phyloP scores from a whole-genome alignment of 1,140 invertebrate species.

The Artemia franciscana region DNA sequence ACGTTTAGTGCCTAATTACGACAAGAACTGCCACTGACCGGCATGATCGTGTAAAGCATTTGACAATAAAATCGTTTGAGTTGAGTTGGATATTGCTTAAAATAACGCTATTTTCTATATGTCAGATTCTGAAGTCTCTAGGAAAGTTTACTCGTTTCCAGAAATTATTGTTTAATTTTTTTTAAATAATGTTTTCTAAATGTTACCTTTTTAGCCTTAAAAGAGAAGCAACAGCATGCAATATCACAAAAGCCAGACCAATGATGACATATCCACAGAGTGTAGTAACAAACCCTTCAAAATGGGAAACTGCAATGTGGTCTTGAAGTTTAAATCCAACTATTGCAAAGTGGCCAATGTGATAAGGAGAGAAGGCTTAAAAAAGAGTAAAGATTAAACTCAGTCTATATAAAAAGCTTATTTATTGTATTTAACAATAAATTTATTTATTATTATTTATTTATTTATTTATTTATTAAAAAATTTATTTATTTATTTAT shows the following conservation, averaged over 20 bases:
- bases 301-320: conserved; percentile 49
- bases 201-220: conserved; percentile 46
- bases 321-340: conserved; percentile 47
- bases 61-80: too few species aligned
- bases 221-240: conserved; percentile 39
- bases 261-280: conserved; percentile 79
- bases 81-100: too few species aligned
- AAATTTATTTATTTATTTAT: not conserved
- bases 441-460: too few species aligned
- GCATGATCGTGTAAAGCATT: too few species aligned
- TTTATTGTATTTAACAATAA: conserved; percentile 1
- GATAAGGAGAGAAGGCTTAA: conserved; percentile 85
- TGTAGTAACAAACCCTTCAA: conserved; percentile 77
- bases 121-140: too few species aligned
- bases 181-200: too few species aligned
- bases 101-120: too few species aligned
- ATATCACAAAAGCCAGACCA: conserved; percentile 50
- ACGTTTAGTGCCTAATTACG: too few species aligned
- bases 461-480: too few species aligned
- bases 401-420: conserved; percentile 4
- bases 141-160: too few species aligned
- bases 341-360: conserved; percentile 69
- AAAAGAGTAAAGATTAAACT: conserved; percentile 20
- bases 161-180: too few species aligned
- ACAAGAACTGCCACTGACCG: too few species aligned